Evolutionary conservation across 2,797 vertebrate genomes (phyloP), one percentile per base, ranked within the genome.

Genomic region (Vipera ursinii): DNA sequence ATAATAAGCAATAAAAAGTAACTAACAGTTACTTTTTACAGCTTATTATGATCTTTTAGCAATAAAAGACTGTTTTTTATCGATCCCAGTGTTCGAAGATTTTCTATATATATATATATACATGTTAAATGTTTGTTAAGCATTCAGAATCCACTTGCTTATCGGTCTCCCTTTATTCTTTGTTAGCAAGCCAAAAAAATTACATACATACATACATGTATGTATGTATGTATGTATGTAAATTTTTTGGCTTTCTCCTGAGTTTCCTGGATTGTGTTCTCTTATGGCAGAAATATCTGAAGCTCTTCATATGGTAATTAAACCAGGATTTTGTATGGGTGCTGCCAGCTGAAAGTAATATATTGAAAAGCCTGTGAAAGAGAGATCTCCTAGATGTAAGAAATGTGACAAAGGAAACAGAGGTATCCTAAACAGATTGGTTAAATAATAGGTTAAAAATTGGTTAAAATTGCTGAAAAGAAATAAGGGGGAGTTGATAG

Each of bases 351-450:
- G 78, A 94, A 92, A 88, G 53, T 89, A 95, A 96, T 57, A 73
- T 53, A 92, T 89, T 92, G 86, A 38, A 95, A 86, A 88, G 93
- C 90, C 92, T 92, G 59, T 59, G 28, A 59, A 90, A 93, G 82
- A 53, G 44, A 82, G 26, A 82, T 82, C 73, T 22, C 38, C 78
- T 48, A 82, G 20, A 82, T 3, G 0, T 48, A 48, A 24, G 9
- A 24, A 82, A 48, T 22, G 3, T 5, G 48, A 48, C 44, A 82
- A 82, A 87, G 91, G 61, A 93, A 94, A 95, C 94, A 94, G 91
- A 91, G 90, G 96, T 94, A 95, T 87, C 90, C 92, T 87, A 90
- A 94, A 93, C 38, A 92, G 60, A 94, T 93, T 73, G 17, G 61
- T 94, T 93, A 90, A 91, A 91, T 86, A 88, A 38, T 38, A 38